Base-by-base conservation (phyloP, 2,888 invertebrate species). In the Timandra comae region DNA sequence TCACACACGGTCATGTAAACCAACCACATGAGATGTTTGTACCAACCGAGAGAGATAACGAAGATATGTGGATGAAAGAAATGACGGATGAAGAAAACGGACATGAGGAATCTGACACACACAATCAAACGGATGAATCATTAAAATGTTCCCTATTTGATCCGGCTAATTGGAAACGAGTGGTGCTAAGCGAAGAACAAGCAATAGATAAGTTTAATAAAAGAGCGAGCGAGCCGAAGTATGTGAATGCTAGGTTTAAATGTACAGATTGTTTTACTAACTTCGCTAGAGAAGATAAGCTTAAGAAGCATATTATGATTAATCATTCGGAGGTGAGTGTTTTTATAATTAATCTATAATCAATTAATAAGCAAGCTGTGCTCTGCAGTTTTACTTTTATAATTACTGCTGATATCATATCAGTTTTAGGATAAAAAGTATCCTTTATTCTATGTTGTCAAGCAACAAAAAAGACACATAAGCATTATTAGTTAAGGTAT, bases 221-320 rank as follows among this genome's bases (percentile, higher is more conserved):
- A 1, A 64, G 59, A 41, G 62, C 63, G 0, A 52, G 57, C 2
- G 58, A 69, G 37, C 44, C 59, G 0, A 75, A 69, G 38, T 81
- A 76, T 42, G 33, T 63, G 19, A 45, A 58, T 1, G 72, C 78
- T 0, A 46, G 59, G 2, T 71, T 55, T 32, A 66, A 73, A 44
- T 80, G 80, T 35, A 49, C 47, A 2, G 63, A 66, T 25, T 80
- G 80, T 34, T 68, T 48, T 20, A 79, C 68, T 34, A 66, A 74
- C 1, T 80, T 79, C 37, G 75, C 78, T 0, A 70, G 69, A 33
- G 68, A 68, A 13, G 70, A 76, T 24, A 79, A 75, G 58, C 39
- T 74, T 30, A 58, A 59, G 7, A 56, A 79, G 24, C 80, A 80
- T 46, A 49, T 51, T 10, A 56, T 65, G 36, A 51, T 75, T 8